A percentile compares a stretch with the other conserved stretches of the same genome.
Evolutionary conservation across 2,113 vertebrate species (phyloP).

Genomic region (Sarotherodon lohbergeri): DNA sequence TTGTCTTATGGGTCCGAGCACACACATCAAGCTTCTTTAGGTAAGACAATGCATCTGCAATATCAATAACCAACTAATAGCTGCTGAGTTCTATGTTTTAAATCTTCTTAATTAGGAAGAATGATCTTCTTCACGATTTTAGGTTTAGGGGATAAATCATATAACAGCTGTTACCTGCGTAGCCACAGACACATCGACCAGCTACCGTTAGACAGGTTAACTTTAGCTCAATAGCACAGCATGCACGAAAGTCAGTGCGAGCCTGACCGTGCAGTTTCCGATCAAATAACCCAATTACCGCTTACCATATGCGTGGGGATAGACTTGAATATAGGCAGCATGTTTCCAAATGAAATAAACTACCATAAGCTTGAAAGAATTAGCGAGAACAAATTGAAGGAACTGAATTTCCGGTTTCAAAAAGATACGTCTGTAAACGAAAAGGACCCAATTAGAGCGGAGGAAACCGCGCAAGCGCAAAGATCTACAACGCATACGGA

Average conservation of each 20-base stretch:
- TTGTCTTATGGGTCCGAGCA: background rate
- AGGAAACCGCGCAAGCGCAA: background rate
- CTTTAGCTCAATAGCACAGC: background rate
- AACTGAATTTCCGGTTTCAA: conserved; percentile 47
- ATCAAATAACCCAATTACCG: rapidly evolving
- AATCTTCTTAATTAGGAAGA: background rate
- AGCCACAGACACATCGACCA: background rate
- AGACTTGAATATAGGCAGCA: conserved; percentile 71
- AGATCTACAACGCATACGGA: background rate
- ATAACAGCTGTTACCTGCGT: background rate
- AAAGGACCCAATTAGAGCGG: conserved; percentile 17
- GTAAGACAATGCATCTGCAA: background rate
- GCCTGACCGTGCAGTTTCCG: background rate
- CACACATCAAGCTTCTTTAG: background rate
- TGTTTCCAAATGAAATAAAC: conserved; percentile 12
- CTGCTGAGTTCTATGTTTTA: background rate
- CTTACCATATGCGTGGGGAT: conserved; percentile 78
- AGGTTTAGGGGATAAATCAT: background rate
- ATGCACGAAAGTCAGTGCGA: background rate
- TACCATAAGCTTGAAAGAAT: background rate
- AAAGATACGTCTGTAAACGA: conserved; percentile 44
- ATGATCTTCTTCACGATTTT: background rate
- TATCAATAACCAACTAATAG: background rate
- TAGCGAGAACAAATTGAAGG: background rate
- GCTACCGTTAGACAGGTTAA: background rate